These are phyloP conservation scores for Stratiomys singularior DNA, from an alignment of 2,888 invertebrate genomes.

Conservation along the genomic window DNA sequence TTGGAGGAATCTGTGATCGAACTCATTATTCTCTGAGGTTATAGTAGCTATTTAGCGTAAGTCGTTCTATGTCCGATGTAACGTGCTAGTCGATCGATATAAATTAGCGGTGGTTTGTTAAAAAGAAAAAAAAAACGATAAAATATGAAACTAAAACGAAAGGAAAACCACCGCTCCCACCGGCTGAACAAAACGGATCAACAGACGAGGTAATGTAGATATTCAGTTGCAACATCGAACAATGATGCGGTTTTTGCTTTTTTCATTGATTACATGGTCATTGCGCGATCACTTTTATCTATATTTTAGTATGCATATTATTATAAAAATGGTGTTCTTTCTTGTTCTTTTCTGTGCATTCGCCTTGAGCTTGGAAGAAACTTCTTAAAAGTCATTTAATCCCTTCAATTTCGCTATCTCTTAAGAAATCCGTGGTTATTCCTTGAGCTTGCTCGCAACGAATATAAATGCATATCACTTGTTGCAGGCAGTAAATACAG, in stretches of 20 bases:
- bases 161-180: too few species aligned
- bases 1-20: too few species aligned
- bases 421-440: slow-evolving; percentile 3
- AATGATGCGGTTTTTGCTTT: slow-evolving; percentile 5
- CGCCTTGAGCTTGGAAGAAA: background rate
- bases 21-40: too few species aligned
- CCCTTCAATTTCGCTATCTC: background rate
- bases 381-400: background rate
- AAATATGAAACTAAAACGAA: too few species aligned
- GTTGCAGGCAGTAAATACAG: background rate
- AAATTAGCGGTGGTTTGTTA: too few species aligned
- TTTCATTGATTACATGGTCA: slow-evolving; percentile 13
- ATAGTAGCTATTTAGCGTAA: too few species aligned
- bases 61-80: too few species aligned
- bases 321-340: background rate
- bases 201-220: background rate
- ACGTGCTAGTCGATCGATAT: too few species aligned
- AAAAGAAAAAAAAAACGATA: too few species aligned
- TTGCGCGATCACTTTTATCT: slow-evolving; percentile 20
- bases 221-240: background rate
- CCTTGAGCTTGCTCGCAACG: background rate
- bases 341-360: background rate
- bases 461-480: background rate
- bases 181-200: too few species aligned
- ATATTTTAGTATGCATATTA: background rate